Base-by-base conservation (phyloP, 2,113 vertebrate genomes). In the Nothobranchius kuhntae region DNA sequence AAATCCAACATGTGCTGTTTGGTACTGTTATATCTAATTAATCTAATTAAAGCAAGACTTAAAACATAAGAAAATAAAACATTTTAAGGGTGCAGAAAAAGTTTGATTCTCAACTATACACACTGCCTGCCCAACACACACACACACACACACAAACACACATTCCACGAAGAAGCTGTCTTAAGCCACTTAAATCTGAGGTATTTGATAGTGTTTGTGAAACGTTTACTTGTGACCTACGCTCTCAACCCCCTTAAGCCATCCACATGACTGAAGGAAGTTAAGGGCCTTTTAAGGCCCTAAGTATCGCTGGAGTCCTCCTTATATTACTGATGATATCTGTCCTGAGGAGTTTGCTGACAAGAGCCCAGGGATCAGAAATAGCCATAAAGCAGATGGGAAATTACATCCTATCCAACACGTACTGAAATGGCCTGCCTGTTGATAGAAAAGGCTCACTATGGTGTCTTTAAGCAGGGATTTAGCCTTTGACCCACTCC, bases 321-420 rank as follows among this genome's bases (percentile, higher is more conserved):
- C 87, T 92, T 91, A 89, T 92, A 93, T 91, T 91, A 92, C 92
- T 91, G 90, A 92, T 92, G 88, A 88, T 92, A 93, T 92, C 92
- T 91, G 86, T 84, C 77, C 89, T 74, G 85, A 86, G 83, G 91
- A 90, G 91, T 91, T 91, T 86, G 82, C 88, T 90, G 91, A 93
- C 92, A 91, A 90, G 89, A 89, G 87, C 83, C 87, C 77, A 63
- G 88, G 91, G 91, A 93, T 93, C 91, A 89, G 85, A 91, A 92
- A 90, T 87, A 89, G 83, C 91, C 87, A 89, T 92, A 92, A 92
- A 93, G 92, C 89, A 91, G 92, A 92, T 89, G 90, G 88, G 89
- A 93, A 92, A 92, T 93, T 91, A 91, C 91, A 91, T 89, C 91
- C 90, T 86, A 92, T 90, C 89, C 90, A 84, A 88, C 84, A 86